Evolutionary conservation across 1,140 invertebrate genomes (phyloP).

Genomic region (Heliconius hewitsoni): DNA sequence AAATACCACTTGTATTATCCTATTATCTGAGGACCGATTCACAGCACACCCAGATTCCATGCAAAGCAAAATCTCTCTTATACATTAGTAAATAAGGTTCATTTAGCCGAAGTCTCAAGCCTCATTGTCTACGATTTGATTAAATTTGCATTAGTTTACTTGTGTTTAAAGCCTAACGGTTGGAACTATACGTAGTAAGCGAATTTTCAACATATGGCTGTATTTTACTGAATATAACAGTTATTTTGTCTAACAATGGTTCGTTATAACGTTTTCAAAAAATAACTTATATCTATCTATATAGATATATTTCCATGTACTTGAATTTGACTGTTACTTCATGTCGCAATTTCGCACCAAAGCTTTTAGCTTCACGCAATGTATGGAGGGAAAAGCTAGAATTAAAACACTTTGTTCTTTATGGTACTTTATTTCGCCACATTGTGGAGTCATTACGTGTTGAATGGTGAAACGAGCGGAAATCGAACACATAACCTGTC

Average conservation of each 20-base stretch:
- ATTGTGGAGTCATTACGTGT: no score
- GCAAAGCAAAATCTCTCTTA: background rate
- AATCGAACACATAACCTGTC: no score
- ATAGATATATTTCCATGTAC: background rate
- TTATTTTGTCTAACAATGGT: background rate
- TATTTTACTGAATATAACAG: background rate
- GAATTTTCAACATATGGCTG: background rate
- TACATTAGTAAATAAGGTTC: background rate
- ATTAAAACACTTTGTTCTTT: no score
- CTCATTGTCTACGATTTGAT: constrained; percentile 18
- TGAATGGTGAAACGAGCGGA: no score
- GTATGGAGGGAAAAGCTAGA: no score
- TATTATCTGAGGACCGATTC: constrained; percentile 2
- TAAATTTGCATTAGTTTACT: constrained; percentile 31
- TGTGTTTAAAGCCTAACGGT: constrained; percentile 19
- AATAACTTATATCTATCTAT: background rate
- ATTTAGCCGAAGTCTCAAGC: background rate
- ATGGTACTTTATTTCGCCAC: no score
- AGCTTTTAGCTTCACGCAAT: no score
- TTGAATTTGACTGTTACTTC: no score
- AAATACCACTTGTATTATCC: constrained; percentile 12
- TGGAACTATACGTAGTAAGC: constrained; percentile 6
- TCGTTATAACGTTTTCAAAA: background rate
- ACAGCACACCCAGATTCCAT: background rate
- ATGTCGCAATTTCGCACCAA: no score